Evolutionary conservation across 2,888 invertebrate species (phyloP), one percentile per base, ranked within the genome.

Genomic region (Drosophila phalerata): DNA sequence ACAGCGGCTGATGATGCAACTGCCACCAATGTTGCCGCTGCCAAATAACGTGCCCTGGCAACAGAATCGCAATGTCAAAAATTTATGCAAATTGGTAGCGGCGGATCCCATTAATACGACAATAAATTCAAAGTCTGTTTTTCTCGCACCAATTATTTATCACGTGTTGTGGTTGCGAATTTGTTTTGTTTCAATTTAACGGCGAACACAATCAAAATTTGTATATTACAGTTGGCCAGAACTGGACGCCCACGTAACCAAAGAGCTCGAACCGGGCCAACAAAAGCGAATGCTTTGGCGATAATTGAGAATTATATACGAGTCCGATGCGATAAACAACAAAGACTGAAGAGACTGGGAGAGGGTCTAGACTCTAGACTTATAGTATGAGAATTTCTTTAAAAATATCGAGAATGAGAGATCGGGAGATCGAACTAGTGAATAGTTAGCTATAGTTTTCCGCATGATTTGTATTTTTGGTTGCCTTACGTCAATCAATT

Each of bases 401-500:
- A 66, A 51, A n/a, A 56, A 15, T 32, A 48, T 30, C 32, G 49
- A 55, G 53, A 43, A 13, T 22, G 13, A n/a, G 37, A 42, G 38
- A 3, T 22, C 4, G 22, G 22, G 22, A 22, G 28, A 52, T 43
- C 47, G 49, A 30, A 25, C 15, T 43, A 30, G 17, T 28, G 10
- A 30, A 22, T 58, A 52, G 57, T 64, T 51, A 15, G 40, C 42
- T 66, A 70, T 62, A 60, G 83, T 80, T 74, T 73, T 77, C 74
- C 67, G 67, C 56, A 56, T 70, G 40, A 28, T 63, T 43, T 19
- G 43, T 80, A 67, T 68, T 66, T 77, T 67, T 25, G 58, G 45
- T 19, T 51, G 57, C 48, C 48, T 80, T 73, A 69, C 79, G 85
- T 81, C 86, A 81, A 68, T 65, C 49, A 68, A 40, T 28, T 40